Base-by-base conservation (phyloP, 2,113 vertebrate genomes). In the Malurus cyaneus region DNA sequence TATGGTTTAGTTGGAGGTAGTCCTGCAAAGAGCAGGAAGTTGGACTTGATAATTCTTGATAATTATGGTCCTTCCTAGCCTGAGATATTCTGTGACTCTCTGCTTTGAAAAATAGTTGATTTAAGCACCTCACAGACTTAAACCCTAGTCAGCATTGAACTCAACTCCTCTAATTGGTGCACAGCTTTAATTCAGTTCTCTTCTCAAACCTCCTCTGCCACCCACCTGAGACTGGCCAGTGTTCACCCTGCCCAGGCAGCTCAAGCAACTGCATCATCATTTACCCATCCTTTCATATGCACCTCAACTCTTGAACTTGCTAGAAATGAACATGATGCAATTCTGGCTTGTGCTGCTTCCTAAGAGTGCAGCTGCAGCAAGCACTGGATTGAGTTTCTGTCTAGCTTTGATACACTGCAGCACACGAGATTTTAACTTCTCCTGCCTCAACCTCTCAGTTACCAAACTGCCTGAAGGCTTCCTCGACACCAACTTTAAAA, bases 321-420 rank as follows among this genome's bases (percentile, higher is more conserved):
- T 92, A 49, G 92, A 95, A 95, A 78, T 44, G 10, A 95, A 80
- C 39, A 72, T 92, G 85, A 96, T 85, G 67, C 76, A 88, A 71
- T 95, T 88, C 76, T 96, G 92, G 81, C 95, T 87, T 57, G 62
- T 65, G 56, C 86, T 87, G 50, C 80, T 92, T 93, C 83, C 61
- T 88, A 56, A 80, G 71, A 15, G 56, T 3, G 16, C 94, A 96
- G 89, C 74, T 93, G 79, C 89, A 83, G 80, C 71, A 88, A 74
- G 47, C 93, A 94, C 87, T n/a, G 89, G 89, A 94, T 90, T 88
- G 71, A 73, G 85, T 96, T 96, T 95, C 93, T 88, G 62, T 70
- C 88, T 78, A 92, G 82, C 60, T 95, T 93, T 81, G 69, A 84
- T 71, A 67, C 34, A 21, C 50, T 8, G 41, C 67, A 88, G 67